These are phyloP conservation scores for Columbina picui DNA, from an alignment of 2,113 vertebrate genomes.

Conservation along the genomic window DNA sequence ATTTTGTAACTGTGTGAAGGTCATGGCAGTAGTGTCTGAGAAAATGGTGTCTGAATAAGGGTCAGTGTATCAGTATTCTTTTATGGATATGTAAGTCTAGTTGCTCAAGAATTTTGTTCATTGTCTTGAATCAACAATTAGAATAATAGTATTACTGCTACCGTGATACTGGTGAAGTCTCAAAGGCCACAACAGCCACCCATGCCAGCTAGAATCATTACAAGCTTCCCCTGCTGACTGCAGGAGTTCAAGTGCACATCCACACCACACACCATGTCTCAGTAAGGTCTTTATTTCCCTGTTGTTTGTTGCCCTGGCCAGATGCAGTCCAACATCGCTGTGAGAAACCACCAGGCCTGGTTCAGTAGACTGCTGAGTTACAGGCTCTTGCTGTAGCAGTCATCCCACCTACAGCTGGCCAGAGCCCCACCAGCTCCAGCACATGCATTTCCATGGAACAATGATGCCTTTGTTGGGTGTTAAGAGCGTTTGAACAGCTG, in stretches of 20 bases:
- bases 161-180: not conserved
- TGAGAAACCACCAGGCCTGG: not conserved
- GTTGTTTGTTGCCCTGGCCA: not conserved
- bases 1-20: not conserved
- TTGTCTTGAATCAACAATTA: not conserved
- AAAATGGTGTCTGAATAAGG: not conserved
- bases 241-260: not conserved
- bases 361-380: not conserved
- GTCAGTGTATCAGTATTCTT: not conserved
- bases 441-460: not conserved
- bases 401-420: not conserved
- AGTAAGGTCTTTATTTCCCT: not conserved
- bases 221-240: accelerated
- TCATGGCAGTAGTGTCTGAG: not conserved
- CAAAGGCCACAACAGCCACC: not conserved
- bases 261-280: accelerated
- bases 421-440: not conserved
- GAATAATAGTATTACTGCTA: not conserved
- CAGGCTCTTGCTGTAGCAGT: not conserved
- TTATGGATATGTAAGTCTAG: not conserved
- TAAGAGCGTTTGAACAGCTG: slow-evolving; percentile 37
- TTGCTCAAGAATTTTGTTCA: not conserved
- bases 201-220: not conserved
- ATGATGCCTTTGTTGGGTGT: slow-evolving; percentile 35
- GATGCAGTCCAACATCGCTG: not conserved